These are phyloP conservation scores for Theristicus caerulescens DNA, from an alignment of 2,113 vertebrate species.

Conservation along the genomic window DNA sequence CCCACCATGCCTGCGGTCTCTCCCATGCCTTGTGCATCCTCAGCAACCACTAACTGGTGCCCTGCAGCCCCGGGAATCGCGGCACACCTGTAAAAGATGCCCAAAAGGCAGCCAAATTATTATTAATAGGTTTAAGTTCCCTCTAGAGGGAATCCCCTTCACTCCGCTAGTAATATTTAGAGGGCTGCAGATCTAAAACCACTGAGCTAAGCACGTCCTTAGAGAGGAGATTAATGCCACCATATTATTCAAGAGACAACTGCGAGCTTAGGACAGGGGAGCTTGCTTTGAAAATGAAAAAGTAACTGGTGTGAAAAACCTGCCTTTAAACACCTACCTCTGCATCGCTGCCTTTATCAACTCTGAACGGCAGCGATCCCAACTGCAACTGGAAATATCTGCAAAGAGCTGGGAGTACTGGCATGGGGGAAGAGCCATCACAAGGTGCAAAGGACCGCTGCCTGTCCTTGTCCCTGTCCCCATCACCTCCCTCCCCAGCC, in stretches of 20 bases:
- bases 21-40: not conserved
- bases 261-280: not conserved
- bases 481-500: not conserved
- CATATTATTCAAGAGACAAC: constrained; percentile 24
- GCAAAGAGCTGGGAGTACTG: not conserved
- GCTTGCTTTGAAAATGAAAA: constrained; percentile 10
- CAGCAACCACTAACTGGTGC: not conserved
- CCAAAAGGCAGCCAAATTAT: not conserved
- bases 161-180: not conserved
- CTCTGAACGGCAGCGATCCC: not conserved
- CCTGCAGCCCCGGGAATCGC: not conserved
- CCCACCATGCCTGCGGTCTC: not conserved
- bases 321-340: not conserved
- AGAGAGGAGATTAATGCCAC: constrained; percentile 27
- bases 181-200: constrained; percentile 35
- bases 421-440: not conserved
- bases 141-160: constrained; percentile 25
- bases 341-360: not conserved
- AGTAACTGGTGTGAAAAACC: not conserved
- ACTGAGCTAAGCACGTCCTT: not conserved
- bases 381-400: not conserved
- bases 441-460: not conserved
- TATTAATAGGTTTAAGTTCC: constrained; percentile 20
- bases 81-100: not conserved
- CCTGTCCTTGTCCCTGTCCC: not conserved